Percentiles rank a stretch among this genome's conserved stretches.
Evolutionary conservation across 2,113 vertebrate species (phyloP).

Genomic region (Desmodus rotundus): DNA sequence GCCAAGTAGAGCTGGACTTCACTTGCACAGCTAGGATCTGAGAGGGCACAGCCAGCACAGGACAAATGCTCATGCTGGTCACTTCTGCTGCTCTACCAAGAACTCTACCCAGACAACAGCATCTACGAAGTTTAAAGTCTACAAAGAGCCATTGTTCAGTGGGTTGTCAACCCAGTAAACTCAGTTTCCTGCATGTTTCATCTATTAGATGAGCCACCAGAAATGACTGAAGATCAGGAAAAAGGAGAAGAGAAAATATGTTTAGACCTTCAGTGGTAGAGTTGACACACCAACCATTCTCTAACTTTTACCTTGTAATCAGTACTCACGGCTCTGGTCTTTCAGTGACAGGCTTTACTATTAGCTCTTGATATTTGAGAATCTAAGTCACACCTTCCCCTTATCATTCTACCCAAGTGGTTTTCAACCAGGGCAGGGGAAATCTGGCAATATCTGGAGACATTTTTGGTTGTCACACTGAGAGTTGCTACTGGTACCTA

Average conservation of each 20-base stretch:
- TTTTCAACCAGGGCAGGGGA: not conserved
- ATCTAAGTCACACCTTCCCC: not conserved
- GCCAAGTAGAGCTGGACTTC: not conserved
- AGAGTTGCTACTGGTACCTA: not conserved
- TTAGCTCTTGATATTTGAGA: not conserved
- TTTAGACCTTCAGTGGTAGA: not conserved
- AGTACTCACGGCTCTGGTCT: not conserved
- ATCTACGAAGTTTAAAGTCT: not conserved
- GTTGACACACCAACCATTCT: not conserved
- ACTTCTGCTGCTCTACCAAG: not conserved
- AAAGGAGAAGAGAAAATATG: not conserved
- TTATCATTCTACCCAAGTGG: not conserved
- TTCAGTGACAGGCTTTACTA: not conserved
- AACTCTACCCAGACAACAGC: not conserved
- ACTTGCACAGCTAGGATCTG: not conserved
- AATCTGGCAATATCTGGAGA: not conserved
- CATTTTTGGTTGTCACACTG: not conserved
- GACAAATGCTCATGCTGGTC: not conserved
- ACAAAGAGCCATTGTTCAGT: not conserved
- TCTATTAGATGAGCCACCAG: not conserved
- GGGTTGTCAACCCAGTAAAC: not conserved
- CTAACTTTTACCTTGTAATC: not conserved
- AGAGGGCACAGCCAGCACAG: not conserved
- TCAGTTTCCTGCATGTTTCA: not conserved
- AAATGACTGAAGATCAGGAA: conserved; percentile 10